Evolutionary conservation across 1,140 invertebrate genomes (phyloP), one percentile per base, ranked within the genome.

Genomic region (Drosophila punjabiensis): DNA sequence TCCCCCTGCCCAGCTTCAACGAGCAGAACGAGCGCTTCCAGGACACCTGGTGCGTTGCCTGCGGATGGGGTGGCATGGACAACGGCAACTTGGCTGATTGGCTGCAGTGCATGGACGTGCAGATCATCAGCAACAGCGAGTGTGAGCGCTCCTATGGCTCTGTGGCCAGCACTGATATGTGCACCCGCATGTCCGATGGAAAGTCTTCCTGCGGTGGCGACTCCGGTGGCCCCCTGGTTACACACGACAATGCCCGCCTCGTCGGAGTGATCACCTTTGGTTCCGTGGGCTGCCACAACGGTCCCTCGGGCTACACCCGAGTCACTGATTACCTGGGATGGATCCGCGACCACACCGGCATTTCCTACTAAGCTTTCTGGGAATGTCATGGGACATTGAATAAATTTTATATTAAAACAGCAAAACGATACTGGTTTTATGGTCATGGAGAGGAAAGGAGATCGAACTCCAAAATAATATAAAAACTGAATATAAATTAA

Each of bases 141-240:
- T 88, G 85, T 35, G 52, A 53, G 8, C 18, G 39, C 18, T 5
- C 41, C 0, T 89, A 89, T 37, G 81, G 78, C n/a, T 62, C n/a
- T 4, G 24, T 74, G 4, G n/a, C n/a, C n/a, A n/a, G n/a, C n/a
- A n/a, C n/a, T n/a, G 78, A 79, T 8, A 62, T 93, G 59, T 93
- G 92, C 66, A 67, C 76, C 7, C 67, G 75, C 8, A 63, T 45
- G 0, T 37, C 65, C 0, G 50, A 55, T 8, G 79, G 79, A 1
- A 69, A 39, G 5, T 91, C 89, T 0, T 81, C 65, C 0, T 93
- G 92, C 50, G 83, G 89, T 6, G 95, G 95, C 37, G n/a, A n/a
- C n/a, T n/a, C n/a, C n/a, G n/a, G n/a, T n/a, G n/a, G n/a, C n/a
- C n/a, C n/a, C n/a, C n/a, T n/a, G n/a, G n/a, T n/a, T n/a, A n/a